Evolutionary conservation across 2,113 vertebrate species (phyloP).

Genomic region (Ceyx margarethae): DNA sequence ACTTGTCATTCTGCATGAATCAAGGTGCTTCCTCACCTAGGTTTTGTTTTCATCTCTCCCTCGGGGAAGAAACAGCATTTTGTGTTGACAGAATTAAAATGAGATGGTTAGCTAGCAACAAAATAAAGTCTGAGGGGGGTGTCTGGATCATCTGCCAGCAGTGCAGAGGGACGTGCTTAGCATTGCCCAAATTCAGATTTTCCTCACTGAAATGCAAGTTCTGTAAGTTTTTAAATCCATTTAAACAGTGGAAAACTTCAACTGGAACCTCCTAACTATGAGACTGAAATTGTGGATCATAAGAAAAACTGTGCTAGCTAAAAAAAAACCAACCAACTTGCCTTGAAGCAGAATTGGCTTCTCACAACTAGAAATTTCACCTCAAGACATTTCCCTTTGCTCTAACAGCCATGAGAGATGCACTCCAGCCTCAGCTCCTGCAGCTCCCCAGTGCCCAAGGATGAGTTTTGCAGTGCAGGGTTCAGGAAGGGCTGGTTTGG

Average conservation of each 20-base stretch:
- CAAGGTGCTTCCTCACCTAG: neutral
- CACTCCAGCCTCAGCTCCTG: neutral
- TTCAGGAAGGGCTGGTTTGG: neutral
- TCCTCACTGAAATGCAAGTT: neutral
- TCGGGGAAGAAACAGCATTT: neutral
- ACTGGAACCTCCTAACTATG: neutral
- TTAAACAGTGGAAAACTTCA: neutral
- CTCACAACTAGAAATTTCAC: neutral
- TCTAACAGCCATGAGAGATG: neutral
- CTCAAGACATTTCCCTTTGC: accelerated
- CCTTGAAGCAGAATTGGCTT: neutral
- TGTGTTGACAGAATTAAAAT: neutral
- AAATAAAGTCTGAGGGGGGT: neutral
- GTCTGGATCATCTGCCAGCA: constrained; percentile 26
- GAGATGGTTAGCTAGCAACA: neutral
- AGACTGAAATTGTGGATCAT: neutral
- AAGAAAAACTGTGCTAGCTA: neutral
- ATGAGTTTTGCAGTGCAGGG: neutral
- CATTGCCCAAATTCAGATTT: neutral
- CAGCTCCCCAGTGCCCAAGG: neutral
- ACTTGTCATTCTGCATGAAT: neutral
- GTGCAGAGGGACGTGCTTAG: neutral
- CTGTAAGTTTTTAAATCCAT: neutral
- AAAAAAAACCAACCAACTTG: neutral
- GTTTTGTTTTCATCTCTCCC: neutral